Conservation (phyloP, 2,888 invertebrate species). For the Kryphioiulus occultus region DNA sequence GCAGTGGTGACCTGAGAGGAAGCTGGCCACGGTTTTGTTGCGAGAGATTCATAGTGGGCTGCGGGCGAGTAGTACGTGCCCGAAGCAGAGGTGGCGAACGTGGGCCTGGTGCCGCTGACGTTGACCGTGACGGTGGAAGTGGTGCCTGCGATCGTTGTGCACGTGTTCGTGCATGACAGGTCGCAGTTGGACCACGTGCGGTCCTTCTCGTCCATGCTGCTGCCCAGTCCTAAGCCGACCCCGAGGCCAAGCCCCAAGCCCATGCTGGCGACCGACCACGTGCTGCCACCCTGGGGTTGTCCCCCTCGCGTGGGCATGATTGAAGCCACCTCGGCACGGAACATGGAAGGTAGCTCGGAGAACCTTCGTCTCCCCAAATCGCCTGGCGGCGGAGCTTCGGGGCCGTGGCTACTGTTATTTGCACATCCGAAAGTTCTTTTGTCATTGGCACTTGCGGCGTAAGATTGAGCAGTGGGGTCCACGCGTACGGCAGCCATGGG, state of each 20-base stretch:
- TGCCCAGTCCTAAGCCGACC: not conserved
- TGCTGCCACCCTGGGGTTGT: slow-evolving; percentile 43
- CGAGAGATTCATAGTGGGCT: not conserved
- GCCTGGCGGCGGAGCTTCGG: not conserved
- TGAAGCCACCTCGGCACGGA: slow-evolving; percentile 41
- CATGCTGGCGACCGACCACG: slow-evolving; percentile 50
- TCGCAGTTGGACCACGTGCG: slow-evolving; percentile 45
- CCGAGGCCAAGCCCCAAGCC: slow-evolving; percentile 40
- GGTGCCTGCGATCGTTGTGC: slow-evolving; percentile 5
- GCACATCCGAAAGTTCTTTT: slow-evolving; percentile 1
- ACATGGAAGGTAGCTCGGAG: slow-evolving; percentile 46
- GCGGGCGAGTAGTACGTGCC: not conserved
- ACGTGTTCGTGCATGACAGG: slow-evolving; percentile 10
- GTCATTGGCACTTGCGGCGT: slow-evolving; percentile 45
- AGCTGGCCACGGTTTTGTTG: not conserved
- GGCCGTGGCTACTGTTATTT: not conserved
- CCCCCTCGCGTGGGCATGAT: slow-evolving; percentile 19
- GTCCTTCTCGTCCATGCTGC: not conserved
- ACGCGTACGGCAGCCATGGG: slow-evolving; percentile 6
- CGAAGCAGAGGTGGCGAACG: not conserved
- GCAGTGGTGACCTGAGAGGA: slow-evolving; percentile 16
- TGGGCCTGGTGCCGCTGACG: not conserved
- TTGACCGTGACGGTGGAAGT: slow-evolving; percentile 33
- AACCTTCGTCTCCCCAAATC: slow-evolving; percentile 45
- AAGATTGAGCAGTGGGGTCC: slow-evolving; percentile 42